Conservation (phyloP, 2,797 vertebrate genomes). For the Babyrousa celebensis region DNA sequence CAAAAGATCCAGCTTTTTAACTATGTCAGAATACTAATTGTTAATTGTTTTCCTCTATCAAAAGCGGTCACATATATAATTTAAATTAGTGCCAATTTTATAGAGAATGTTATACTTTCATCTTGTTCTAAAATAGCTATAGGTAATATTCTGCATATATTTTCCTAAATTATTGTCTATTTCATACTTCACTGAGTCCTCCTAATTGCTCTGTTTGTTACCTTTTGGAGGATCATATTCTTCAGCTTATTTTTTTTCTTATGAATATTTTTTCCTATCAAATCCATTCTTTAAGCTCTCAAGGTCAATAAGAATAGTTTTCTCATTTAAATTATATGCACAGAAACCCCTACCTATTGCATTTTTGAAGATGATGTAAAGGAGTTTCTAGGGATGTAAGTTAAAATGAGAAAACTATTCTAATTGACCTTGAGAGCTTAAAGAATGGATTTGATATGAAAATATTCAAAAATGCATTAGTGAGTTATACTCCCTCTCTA, state of each 20-base stretch:
- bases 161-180: conserved; percentile 57
- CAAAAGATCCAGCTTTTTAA: neutral
- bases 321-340: neutral
- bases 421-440: conserved; percentile 49
- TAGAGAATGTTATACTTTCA: neutral
- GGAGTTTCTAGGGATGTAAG: neutral
- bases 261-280: neutral
- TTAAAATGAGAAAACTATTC: conserved; percentile 40
- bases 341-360: conserved; percentile 38
- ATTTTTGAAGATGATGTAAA: neutral
- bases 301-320: conserved; percentile 61
- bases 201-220: neutral
- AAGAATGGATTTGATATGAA: neutral
- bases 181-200: neutral
- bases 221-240: conserved; percentile 32
- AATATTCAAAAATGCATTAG: conserved; percentile 25
- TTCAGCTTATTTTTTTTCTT: conserved; percentile 12
- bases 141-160: neutral
- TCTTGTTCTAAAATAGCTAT: neutral
- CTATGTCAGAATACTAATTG: neutral
- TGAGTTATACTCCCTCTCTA: neutral
- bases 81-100: conserved; percentile 18
- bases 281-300: neutral
- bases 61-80: neutral
- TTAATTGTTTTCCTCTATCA: neutral